A percentile compares a stretch with the other conserved stretches of the same genome.
Evolutionary conservation across 2,113 vertebrate species (phyloP).

Genomic region (Columba livia): DNA sequence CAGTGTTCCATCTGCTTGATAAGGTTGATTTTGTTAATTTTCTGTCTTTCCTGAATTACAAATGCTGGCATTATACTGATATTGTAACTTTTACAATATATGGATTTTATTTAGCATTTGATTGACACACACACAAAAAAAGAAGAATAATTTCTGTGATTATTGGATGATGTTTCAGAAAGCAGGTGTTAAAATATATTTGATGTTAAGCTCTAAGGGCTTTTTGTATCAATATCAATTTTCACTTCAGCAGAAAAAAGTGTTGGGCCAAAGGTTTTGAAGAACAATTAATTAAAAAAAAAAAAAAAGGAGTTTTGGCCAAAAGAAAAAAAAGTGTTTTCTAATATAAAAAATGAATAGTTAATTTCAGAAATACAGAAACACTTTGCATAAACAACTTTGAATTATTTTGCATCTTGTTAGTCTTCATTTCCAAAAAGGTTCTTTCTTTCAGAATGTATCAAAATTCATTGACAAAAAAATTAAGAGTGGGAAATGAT

Average conservation of each 20-base stretch:
- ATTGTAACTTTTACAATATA: neutral
- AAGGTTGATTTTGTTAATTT: neutral
- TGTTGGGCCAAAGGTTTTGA: neutral
- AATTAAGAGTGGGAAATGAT: neutral
- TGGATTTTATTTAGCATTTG: neutral
- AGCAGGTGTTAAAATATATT: neutral
- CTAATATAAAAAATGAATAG: neutral
- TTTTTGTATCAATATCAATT: neutral
- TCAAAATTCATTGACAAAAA: neutral
- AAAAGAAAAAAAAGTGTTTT: neutral
- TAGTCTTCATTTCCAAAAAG: neutral
- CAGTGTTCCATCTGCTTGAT: neutral
- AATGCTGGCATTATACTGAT: neutral
- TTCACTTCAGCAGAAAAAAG: neutral
- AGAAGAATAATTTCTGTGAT: neutral
- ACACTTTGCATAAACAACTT: neutral
- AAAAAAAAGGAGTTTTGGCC: neutral
- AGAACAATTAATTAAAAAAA: neutral
- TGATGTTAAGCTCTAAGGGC: neutral
- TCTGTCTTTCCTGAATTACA: neutral
- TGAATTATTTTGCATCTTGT: neutral
- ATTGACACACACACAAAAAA: neutral
- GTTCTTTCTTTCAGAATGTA: neutral
- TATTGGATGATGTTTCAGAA: neutral
- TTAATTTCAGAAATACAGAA: neutral